phyloP scores from a whole-genome alignment of 2,113 vertebrate species.

The Nestor notabilis region DNA sequence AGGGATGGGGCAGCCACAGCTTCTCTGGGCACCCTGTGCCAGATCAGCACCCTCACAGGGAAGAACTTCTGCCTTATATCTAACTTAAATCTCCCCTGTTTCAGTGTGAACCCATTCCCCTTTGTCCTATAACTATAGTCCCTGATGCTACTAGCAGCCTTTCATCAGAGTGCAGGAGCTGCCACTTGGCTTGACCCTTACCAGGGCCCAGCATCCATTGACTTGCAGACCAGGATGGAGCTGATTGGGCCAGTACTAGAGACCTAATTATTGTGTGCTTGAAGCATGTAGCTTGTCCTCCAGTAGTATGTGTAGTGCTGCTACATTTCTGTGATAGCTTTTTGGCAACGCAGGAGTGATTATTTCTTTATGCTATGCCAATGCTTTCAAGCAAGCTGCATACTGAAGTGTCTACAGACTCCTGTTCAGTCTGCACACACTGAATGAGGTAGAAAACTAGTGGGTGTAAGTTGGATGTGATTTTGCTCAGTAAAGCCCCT shows the following conservation, averaged over 20 bases:
- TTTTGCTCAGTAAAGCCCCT: not conserved
- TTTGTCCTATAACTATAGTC: not conserved
- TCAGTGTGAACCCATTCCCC: not conserved
- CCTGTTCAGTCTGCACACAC: not conserved
- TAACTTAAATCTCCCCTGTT: not conserved
- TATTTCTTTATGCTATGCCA: not conserved
- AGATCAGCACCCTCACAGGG: not conserved
- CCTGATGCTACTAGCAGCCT: not conserved
- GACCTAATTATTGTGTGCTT: not conserved
- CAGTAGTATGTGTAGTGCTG: not conserved
- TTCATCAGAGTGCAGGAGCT: fast-evolving
- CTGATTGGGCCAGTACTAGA: not conserved
- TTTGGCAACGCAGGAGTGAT: not conserved
- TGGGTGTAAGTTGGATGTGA: fast-evolving
- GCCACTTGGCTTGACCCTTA: not conserved
- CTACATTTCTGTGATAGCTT: not conserved
- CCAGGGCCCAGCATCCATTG: fast-evolving
- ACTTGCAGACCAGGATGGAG: not conserved
- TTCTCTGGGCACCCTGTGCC: not conserved
- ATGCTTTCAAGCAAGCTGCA: not conserved
- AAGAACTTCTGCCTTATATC: not conserved
- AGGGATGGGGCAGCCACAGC: not conserved
- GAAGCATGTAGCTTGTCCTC: fast-evolving
- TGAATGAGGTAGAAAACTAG: fast-evolving
- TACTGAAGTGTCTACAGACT: not conserved